Evolutionary conservation across 2,888 invertebrate species (phyloP), one percentile per base, ranked within the genome.

Genomic region (Callyntrura guangdongensis): DNA sequence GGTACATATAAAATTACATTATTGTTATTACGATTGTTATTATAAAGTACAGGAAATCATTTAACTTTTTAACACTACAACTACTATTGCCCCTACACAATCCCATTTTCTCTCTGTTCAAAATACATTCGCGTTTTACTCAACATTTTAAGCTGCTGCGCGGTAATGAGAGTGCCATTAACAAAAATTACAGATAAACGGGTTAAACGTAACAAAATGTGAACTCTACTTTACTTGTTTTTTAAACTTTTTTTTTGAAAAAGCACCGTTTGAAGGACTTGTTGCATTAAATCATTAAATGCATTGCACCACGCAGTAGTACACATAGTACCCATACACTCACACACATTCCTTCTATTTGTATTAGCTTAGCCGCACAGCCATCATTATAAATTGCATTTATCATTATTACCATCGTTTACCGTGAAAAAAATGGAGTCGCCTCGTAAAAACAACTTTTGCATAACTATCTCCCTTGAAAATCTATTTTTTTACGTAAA

Each of bases 361-460:
- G 36, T 36, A 36, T 36, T 45, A n/a, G 8, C 8, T 17, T 17
- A 72, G n/a, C 17, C 36, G 36, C 45, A 45, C 17, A 72, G 11
- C 25, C 25, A 64, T 64, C 64, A 64, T 64, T 64, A 53, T 53
- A 64, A 64, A 64, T 22, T 64, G 61, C 61, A 64, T 64, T 22
- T 22, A 59, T 64, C 25, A 64, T 64, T 8, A 64, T 64, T 6
- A 64, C 22, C 22, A 25, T 72, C 17, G 45, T 72, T 72, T 72
- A 72, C 25, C 72, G 22, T 72, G 72, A 64, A 67, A 45, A 72
- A 72, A 74, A 74, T 8, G 74, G 74, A 74, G 74, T 85, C 83
- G 20, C 83, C 20, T 64, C 83, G 20, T 83, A 83, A 83, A 36
- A 83, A 83, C 64, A 83, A 83, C 64, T 83, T 64, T 83, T 83